A percentile compares a stretch with the other conserved stretches of the same genome.
phyloP scores from a whole-genome alignment of 2,797 vertebrate species.

The Cirrhinus molitorella region DNA sequence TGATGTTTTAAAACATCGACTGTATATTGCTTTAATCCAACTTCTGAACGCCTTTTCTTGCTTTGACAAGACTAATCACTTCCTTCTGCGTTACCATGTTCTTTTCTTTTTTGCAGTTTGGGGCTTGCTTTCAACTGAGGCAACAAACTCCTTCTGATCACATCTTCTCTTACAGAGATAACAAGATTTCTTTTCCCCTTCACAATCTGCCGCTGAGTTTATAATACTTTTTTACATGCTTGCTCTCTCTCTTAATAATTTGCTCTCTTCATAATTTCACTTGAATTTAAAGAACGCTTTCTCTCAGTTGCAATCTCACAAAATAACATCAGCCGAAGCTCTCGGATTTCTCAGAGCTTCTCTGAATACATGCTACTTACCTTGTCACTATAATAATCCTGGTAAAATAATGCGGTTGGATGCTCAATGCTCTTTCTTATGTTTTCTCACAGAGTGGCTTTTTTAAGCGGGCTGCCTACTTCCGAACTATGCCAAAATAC shows the following conservation, averaged over 20 bases:
- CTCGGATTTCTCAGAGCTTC: background rate
- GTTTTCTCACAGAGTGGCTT: conserved; percentile 82
- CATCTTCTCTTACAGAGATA: conserved; percentile 30
- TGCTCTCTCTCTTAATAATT: background rate
- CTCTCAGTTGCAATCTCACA: conserved; percentile 4
- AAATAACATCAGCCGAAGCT: background rate
- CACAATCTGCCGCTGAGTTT: conserved; percentile 5
- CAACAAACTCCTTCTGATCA: conserved; percentile 26
- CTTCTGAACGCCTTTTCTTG: conserved; percentile 23
- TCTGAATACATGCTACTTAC: background rate
- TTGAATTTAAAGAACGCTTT: conserved; percentile 9
- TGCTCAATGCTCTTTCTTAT: background rate
- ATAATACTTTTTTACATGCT: background rate
- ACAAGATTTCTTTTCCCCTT: conserved; percentile 28
- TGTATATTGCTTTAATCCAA: conserved; percentile 40
- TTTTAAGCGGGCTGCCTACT: conserved; percentile 81
- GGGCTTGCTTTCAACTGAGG: conserved; percentile 27
- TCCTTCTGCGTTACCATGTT: conserved; percentile 11
- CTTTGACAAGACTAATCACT: conserved; percentile 43
- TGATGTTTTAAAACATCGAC: conserved; percentile 39
- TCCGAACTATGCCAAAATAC: conserved; percentile 84
- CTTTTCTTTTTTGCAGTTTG: conserved; percentile 12
- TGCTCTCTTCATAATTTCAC: conserved; percentile 17
- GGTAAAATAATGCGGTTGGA: background rate
- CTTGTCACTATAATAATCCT: background rate